A percentile compares a stretch with the other conserved stretches of the same genome.
Evolutionary conservation across 2,113 vertebrate genomes (phyloP).

Genomic region (Hippocampus barbouri): DNA sequence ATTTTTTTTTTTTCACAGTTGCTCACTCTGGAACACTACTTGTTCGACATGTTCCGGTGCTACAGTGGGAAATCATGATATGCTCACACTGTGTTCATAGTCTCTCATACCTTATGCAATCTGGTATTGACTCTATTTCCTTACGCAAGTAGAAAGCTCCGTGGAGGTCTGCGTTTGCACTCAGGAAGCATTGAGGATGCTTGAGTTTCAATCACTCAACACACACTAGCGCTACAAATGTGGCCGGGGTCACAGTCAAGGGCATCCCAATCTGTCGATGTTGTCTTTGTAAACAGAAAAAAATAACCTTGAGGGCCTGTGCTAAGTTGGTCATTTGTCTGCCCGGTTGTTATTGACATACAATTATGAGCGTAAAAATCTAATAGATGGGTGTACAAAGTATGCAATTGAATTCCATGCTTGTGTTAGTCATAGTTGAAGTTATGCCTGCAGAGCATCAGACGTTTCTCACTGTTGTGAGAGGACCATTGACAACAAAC

Average conservation of each 20-base stretch:
- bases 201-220: neutral
- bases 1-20: neutral
- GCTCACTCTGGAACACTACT: neutral
- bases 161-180: neutral
- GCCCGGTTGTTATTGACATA: neutral
- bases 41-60: neutral
- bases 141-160: neutral
- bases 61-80: neutral
- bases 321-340: neutral
- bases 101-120: neutral
- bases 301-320: neutral
- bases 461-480: neutral
- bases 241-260: neutral
- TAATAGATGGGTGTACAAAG: neutral
- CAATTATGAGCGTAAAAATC: neutral
- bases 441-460: neutral
- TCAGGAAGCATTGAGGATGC: constrained; percentile 7
- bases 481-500: too few species aligned
- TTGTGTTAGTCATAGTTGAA: neutral
- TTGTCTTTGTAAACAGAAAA: neutral
- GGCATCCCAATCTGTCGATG: neutral
- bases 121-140: constrained; percentile 1
- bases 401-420: neutral
- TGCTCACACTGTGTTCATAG: neutral
- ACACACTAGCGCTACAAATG: neutral